Evolutionary conservation across 2,113 vertebrate species (phyloP).

Genomic region (Microtus pennsylvanicus): DNA sequence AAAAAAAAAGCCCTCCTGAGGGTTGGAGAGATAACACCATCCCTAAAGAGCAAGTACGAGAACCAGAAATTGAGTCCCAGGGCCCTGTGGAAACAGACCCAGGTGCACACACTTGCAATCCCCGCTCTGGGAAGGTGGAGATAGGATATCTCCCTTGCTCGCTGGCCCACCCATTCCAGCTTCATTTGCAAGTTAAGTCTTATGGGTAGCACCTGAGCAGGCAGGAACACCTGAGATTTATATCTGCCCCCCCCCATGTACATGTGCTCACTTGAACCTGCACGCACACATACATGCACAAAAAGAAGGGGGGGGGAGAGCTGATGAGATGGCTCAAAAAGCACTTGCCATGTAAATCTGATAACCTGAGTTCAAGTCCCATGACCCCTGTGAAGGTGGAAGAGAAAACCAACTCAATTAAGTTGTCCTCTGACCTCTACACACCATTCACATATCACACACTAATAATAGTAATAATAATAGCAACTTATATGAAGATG

Average conservation of each 20-base stretch:
- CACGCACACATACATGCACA: background rate
- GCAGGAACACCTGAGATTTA: no score
- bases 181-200: background rate
- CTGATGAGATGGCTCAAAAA: background rate
- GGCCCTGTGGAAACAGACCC: background rate
- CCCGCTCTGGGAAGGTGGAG: background rate
- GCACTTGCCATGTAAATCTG: background rate
- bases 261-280: background rate
- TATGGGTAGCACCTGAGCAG: background rate
- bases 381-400: background rate
- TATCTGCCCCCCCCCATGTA: background rate
- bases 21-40: background rate
- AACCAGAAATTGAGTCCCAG: background rate
- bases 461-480: background rate
- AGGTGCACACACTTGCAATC: background rate
- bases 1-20: background rate
- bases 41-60: background rate
- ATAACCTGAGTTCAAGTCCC: background rate
- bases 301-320: no score
- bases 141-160: background rate
- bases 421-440: no score
- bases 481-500: background rate
- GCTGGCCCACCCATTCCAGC: fast-evolving
- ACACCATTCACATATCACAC: background rate
- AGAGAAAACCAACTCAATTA: background rate